A percentile compares a stretch with the other conserved stretches of the same genome.
These are phyloP conservation scores for Leucoraja erinaceus DNA, from an alignment of 2,113 vertebrate genomes.

Conservation along the genomic window DNA sequence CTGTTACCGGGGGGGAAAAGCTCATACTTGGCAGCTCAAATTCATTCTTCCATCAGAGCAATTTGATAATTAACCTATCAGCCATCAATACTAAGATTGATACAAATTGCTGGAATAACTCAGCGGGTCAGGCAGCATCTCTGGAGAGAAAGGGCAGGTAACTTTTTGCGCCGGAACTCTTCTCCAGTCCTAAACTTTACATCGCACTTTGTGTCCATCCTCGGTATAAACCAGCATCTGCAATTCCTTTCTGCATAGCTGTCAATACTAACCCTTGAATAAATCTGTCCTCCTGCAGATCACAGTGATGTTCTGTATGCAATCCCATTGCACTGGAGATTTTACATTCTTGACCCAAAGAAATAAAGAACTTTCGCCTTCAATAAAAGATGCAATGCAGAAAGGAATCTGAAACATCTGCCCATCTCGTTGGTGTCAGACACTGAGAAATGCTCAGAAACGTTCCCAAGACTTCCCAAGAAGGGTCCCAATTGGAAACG, in stretches of 20 bases:
- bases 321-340: not conserved
- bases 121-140: no score
- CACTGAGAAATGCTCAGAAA: not conserved
- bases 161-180: no score
- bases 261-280: not conserved
- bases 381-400: not conserved
- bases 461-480: no score
- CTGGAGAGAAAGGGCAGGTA: no score
- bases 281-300: not conserved
- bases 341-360: conserved; percentile 9
- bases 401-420: not conserved
- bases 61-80: not conserved
- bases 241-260: no score
- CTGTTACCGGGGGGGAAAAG: not conserved
- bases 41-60: not conserved
- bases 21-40: not conserved
- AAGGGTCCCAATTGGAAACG: no score
- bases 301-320: not conserved
- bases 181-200: no score
- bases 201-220: no score
- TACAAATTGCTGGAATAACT: no score
- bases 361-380: not conserved
- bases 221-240: no score
- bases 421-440: not conserved
- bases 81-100: no score